Base-by-base conservation (phyloP, 1,140 invertebrate species). In the Tetragonula clypearis region DNA sequence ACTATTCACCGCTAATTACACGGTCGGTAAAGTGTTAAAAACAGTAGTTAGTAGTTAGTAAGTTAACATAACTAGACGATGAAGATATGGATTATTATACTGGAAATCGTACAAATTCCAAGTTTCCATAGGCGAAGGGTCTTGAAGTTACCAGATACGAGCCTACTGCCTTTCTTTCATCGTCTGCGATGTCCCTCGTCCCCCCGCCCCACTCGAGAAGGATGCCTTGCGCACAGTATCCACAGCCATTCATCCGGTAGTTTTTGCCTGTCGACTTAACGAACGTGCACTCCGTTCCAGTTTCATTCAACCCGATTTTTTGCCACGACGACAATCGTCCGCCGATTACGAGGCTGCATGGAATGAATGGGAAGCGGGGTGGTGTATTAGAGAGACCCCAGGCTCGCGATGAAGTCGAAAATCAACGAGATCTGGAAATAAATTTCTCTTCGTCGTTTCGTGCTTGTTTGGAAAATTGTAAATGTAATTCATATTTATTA, bases 211-310 rank as follows among this genome's bases (percentile, higher is more conserved):
- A 53, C 55, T 73, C 65, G 69, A 83, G 69, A 71, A 85, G 73
- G 56, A 84, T 79, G 41, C 69, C 71, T 76, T 26, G 75, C n/a
- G 17, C 79, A 49, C 23, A 74, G 68, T 71, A 85, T 49, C 85
- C 82, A 87, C 82, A 87, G 58, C 75, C 85, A 86, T 87, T 85
- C 86, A 87, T 80, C 77, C 82, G 82, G 72, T 73, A 74, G 86
- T 87, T 87, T 87, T 87, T 87, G 86, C 82, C 58, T 23, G 75
- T 17, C 86, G 76, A 77, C 69, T 84, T 76, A 79, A 84, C 76
- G 86, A 84, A 84, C 82, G 26, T 76, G 65, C 82, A 69, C 72
- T 84, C 60, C 71, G 86, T 87, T 87, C 86, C 82, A 87, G 86
- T 85, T 87, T 73, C 86, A 87, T 87, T 87, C 82, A 87, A 75